Base-by-base conservation (phyloP, 2,888 invertebrate genomes). In the Frankliniella intonsa region DNA sequence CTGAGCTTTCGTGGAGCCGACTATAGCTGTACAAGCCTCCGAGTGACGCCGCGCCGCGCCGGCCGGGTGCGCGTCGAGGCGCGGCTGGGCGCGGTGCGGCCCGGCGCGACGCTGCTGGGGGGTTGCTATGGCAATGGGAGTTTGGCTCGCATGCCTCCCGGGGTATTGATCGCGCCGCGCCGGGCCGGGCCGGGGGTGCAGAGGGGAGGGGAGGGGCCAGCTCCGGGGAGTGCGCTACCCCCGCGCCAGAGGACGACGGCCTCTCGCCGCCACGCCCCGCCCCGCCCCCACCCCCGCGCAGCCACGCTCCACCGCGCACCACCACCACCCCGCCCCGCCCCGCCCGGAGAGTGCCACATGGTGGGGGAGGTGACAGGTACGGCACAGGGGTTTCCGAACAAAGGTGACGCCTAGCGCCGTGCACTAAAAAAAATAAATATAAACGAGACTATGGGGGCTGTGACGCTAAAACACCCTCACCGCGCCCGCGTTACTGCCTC, bases 91-190 rank as follows among this genome's bases (percentile, higher is more conserved):
- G 69, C 69, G 69, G 69, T 22, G 65, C n/a, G 65, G 62, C 62
- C 9, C 65, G 65, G 69, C 22, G 69, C 22, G 69, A 25, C 69
- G 22, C 25, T 62, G 69, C 69, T 38, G 82, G 86, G 86, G 87
- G 86, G 89, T 90, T 87, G 85, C 89, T 87, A 89, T 89, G 87
- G 88, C 87, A 85, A 90, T 90, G 87, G 86, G 88, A 76, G 69
- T 76, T 76, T 76, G 69, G 22, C 69, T 76, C 69, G 69, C 69
- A 76, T 76, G 69, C 69, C 69, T 22, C 38, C 69, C 69, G 82
- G 82, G 82, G 84, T 84, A 87, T 86, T 87, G 88, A 87, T 88
- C 87, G 88, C 87, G 88, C 88, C 85, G n/a, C n/a, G 85, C 87
- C 87, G 87, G 85, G 87, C 87, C 87, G 84, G 85, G 85, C 10